phyloP scores from a whole-genome alignment of 2,888 invertebrate species.

The Scaptomyza reducta region DNA sequence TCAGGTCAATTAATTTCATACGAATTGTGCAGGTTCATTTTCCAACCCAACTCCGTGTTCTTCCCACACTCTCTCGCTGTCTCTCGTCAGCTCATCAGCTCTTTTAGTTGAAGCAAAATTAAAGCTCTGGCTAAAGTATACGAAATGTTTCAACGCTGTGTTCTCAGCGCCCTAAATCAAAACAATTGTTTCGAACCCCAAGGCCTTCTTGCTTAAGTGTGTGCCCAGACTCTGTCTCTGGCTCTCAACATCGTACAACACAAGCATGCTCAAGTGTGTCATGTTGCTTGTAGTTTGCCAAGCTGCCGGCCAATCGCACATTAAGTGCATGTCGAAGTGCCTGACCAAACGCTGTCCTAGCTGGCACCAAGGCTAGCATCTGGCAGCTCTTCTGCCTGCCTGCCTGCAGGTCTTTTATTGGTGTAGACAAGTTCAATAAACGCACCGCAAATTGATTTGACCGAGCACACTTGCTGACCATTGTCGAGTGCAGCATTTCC shows the following conservation, averaged over 20 bases:
- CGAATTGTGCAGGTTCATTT: slow-evolving; percentile 31
- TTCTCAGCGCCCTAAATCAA: slow-evolving; percentile 50
- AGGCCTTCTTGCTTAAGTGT: not conserved
- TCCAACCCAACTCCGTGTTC: not conserved
- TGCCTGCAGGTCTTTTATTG: slow-evolving; percentile 23
- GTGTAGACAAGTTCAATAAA: slow-evolving; percentile 71
- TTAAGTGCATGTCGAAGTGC: slow-evolving; percentile 60
- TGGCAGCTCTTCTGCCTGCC: slow-evolving; percentile 13
- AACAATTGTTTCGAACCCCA: slow-evolving; percentile 23
- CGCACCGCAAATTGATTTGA: slow-evolving; percentile 73
- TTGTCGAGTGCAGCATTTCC: slow-evolving; percentile 34
- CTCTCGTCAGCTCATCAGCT: not conserved
- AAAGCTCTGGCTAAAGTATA: slow-evolving; percentile 38
- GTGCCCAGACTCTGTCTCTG: not conserved
- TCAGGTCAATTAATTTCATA: slow-evolving; percentile 83
- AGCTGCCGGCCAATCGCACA: slow-evolving; percentile 58
- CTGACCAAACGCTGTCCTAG: slow-evolving; percentile 13
- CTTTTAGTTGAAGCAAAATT: slow-evolving; percentile 33
- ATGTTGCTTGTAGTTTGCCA: slow-evolving; percentile 47
- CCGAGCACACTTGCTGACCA: slow-evolving; percentile 55
- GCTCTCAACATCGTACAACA: slow-evolving; percentile 20
- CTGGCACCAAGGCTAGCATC: not conserved
- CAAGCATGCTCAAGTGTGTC: slow-evolving; percentile 32
- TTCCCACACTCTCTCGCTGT: not conserved
- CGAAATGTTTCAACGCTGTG: slow-evolving; percentile 33